Evolutionary conservation across 2,113 vertebrate genomes (phyloP), one percentile per base, ranked within the genome.

Genomic region (Eidolon helvum): DNA sequence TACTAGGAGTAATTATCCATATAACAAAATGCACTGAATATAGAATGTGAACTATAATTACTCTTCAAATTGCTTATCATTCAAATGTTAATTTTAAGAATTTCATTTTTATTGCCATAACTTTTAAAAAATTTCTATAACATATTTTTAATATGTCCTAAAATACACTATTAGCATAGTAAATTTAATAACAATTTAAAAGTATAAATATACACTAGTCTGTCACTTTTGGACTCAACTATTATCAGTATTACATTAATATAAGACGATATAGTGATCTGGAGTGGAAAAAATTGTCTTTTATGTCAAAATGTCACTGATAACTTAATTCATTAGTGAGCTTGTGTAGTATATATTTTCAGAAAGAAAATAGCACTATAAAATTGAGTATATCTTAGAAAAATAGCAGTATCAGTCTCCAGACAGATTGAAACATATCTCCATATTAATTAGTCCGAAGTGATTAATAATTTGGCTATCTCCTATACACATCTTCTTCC

Each of bases 51-150:
- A 96, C 98, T 98, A 98, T 98, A 98, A 99, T 99, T 99, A 98
- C 92, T 97, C 91, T 93, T 95, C 82, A 98, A 99, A 99, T 99
- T 98, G 97, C 98, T 98, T 98, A 98, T 99, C 98, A 99, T 99
- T 99, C 98, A 98, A 98, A 99, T 99, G 98, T 98, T 99, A 99
- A 99, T 99, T 99, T 98, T 98, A 98, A 96, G 96, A 95, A 98
- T 98, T 98, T 98, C 95, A 96, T 98, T 98, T 98, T 98, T 98
- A 97, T 98, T 98, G 96, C 87, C 91, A 96, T 98, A 98, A 80
- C 87, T 95, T 95, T 98, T 65, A 26, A 15, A 18, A 30, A 59
- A n/a, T 11, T 98, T 98, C 79, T 97, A 90, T 84, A 98, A 97
- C 75, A 96, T 97, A 96, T 96, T 98, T 96, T 97, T 84, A 92